phyloP scores from a whole-genome alignment of 2,888 invertebrate genomes.

The Agriotes lineatus region DNA sequence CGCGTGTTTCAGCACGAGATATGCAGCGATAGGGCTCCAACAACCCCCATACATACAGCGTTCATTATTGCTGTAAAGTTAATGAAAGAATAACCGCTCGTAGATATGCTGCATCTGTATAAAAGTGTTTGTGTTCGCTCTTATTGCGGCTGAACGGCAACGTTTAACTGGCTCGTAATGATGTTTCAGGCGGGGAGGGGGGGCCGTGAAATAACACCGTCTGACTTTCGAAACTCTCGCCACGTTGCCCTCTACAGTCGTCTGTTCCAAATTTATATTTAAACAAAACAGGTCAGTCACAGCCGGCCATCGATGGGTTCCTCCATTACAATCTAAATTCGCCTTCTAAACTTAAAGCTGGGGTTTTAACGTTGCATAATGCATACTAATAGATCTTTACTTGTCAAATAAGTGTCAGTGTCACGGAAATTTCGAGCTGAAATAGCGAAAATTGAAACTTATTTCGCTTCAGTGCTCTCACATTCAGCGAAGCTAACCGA shows the following conservation, averaged over 20 bases:
- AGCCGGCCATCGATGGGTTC: neutral
- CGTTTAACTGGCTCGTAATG: too few species aligned
- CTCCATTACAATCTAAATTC: slow-evolving; percentile 4
- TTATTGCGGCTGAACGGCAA: neutral
- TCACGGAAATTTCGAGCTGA: slow-evolving; percentile 10
- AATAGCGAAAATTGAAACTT: slow-evolving; percentile 22
- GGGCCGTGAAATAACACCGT: too few species aligned
- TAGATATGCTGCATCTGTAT: slow-evolving; percentile 22
- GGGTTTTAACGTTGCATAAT: slow-evolving; percentile 2
- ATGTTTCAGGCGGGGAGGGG: too few species aligned
- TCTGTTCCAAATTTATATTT: too few species aligned
- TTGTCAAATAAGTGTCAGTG: slow-evolving; percentile 24
- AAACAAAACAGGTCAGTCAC: too few species aligned
- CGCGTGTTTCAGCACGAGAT: slow-evolving; percentile 46
- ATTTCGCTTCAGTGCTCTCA: slow-evolving; percentile 4
- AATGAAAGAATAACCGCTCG: slow-evolving; percentile 43
- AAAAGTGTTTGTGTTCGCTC: slow-evolving; percentile 14
- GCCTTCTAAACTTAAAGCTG: neutral
- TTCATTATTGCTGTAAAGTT: slow-evolving; percentile 43
- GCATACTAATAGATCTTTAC: slow-evolving; percentile 24
- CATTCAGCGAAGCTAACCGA: neutral
- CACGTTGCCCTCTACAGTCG: too few species aligned
- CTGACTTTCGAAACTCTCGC: too few species aligned
- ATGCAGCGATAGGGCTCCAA: slow-evolving; percentile 42
- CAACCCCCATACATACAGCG: slow-evolving; percentile 26